These are phyloP conservation scores for Armadillidium nasatum DNA, from an alignment of 1,140 invertebrate genomes.

Conservation along the genomic window DNA sequence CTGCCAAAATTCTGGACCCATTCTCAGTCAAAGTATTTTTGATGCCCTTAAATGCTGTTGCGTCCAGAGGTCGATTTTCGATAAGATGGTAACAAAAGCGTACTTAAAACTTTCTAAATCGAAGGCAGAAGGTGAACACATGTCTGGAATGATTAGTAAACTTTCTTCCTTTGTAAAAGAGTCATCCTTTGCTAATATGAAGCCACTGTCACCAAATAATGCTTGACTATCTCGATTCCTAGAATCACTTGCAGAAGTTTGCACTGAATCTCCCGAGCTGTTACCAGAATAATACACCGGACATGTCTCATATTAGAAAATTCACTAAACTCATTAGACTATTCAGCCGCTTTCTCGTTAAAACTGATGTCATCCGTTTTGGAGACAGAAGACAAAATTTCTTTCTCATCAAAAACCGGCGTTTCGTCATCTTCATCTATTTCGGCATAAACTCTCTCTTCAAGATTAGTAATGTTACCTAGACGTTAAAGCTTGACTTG, in stretches of 20 bases:
- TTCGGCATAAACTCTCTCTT: constrained; percentile 40
- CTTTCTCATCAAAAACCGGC: constrained; percentile 16
- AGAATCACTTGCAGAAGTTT: constrained; percentile 62
- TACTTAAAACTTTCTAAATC: constrained; percentile 73
- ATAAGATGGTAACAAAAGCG: constrained; percentile 66
- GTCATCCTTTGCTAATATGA: constrained; percentile 61
- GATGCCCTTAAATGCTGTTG: constrained; percentile 72
- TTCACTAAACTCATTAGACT: constrained; percentile 30
- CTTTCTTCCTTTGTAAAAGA: constrained; percentile 59
- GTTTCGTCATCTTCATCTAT: constrained; percentile 38
- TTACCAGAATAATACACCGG: constrained; percentile 78
- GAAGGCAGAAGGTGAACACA: constrained; percentile 60
- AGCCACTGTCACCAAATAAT: constrained; percentile 59
- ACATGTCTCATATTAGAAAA: constrained; percentile 61
- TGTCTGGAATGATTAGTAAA: constrained; percentile 56
- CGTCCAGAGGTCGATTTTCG: constrained; percentile 81
- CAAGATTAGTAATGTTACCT: constrained; percentile 25
- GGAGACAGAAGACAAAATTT: constrained; percentile 29
- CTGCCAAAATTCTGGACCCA: constrained; percentile 72
- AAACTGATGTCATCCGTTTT: too few species aligned
- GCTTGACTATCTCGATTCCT: constrained; percentile 42
- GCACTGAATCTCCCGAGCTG: constrained; percentile 73
- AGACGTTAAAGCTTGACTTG: constrained; percentile 39
- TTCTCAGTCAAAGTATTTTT: constrained; percentile 69
- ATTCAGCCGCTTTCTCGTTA: too few species aligned